phyloP scores from a whole-genome alignment of 2,888 invertebrate genomes.

The Drosophila subquinaria region DNA sequence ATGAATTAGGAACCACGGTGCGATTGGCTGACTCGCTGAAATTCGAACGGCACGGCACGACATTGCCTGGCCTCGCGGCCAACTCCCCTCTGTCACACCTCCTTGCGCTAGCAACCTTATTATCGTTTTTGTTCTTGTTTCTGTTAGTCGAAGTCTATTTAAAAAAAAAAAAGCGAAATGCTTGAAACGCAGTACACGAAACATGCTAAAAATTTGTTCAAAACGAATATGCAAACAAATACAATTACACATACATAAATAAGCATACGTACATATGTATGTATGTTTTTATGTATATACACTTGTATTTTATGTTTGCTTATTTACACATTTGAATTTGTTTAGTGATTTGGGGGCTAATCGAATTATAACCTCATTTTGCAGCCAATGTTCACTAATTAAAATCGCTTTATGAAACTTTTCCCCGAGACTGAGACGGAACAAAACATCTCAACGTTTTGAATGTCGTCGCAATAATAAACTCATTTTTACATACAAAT shows the following conservation, averaged over 20 bases:
- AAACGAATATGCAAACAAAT: conserved; percentile 50
- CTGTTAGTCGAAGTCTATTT: conserved; percentile 63
- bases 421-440: conserved; percentile 38
- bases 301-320: conserved; percentile 13
- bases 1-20: conserved; percentile 48
- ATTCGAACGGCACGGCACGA: conserved; percentile 72
- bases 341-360: conserved; percentile 21
- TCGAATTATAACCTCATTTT: conserved; percentile 47
- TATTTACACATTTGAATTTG: conserved; percentile 43
- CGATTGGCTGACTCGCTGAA: conserved; percentile 48
- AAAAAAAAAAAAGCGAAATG: conserved; percentile 56
- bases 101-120: conserved; percentile 40
- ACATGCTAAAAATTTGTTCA: conserved; percentile 70
- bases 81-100: conserved; percentile 5
- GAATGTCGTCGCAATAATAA: conserved; percentile 75
- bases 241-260: conserved; percentile 4
- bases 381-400: conserved; percentile 45
- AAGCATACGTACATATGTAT: conserved; percentile 9
- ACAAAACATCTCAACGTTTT: conserved; percentile 57
- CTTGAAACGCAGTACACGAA: conserved; percentile 58
- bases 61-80: conserved; percentile 61
- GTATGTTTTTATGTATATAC: conserved; percentile 2
- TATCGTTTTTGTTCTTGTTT: conserved; percentile 57
- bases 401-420: conserved; percentile 29
- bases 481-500: conserved; percentile 66